Conservation (phyloP, 2,888 invertebrate species). For the Electrophaes corylata region DNA sequence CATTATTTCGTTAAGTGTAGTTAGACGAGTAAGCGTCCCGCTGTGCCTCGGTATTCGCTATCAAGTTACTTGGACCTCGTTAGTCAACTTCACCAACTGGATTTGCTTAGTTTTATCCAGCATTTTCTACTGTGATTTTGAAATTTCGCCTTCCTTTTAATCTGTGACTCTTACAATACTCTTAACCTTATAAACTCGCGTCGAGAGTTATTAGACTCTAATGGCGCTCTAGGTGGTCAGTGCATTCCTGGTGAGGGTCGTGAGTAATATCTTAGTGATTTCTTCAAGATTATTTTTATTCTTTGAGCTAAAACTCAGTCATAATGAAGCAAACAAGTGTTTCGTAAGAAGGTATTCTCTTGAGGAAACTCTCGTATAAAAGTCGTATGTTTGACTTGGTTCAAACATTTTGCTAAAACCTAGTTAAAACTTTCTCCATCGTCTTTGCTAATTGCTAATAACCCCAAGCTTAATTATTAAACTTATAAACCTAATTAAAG, state of each 20-base stretch:
- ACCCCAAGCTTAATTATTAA: slow-evolving; percentile 5
- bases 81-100: slow-evolving; percentile 48
- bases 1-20: slow-evolving; percentile 38
- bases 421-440: no score
- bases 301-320: not conserved
- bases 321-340: not conserved
- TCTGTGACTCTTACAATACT: not conserved
- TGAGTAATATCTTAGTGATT: no score
- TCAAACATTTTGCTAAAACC: not conserved
- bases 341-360: not conserved
- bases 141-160: slow-evolving; percentile 1
- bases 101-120: slow-evolving; percentile 46
- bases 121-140: slow-evolving; percentile 14
- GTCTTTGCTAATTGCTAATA: no score
- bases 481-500: not conserved
- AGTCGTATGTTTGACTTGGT: not conserved
- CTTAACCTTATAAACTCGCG: no score
- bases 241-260: no score
- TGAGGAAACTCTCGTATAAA: not conserved
- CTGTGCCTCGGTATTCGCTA: slow-evolving; percentile 37
- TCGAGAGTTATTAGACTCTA: no score
- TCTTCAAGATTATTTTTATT: no score
- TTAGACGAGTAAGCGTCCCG: slow-evolving; percentile 20
- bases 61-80: slow-evolving; percentile 51
- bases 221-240: no score